These are phyloP conservation scores for Pachyramphus minor DNA, from an alignment of 2,113 vertebrate species.

Conservation along the genomic window DNA sequence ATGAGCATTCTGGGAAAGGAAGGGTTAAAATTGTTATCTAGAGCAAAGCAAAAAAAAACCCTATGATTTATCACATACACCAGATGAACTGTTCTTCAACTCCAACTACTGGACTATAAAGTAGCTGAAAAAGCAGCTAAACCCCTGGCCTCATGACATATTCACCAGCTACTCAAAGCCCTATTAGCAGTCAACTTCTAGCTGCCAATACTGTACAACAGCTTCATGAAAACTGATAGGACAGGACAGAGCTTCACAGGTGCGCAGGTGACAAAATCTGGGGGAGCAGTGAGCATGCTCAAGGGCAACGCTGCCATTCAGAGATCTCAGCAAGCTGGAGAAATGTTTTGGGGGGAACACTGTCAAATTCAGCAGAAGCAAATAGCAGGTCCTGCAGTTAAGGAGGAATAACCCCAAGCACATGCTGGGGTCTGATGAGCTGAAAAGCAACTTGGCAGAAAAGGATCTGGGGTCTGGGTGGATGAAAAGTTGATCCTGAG, in stretches of 20 bases:
- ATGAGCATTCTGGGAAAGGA: neutral
- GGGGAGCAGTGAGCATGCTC: neutral
- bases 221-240: neutral
- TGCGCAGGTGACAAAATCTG: neutral
- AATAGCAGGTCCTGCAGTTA: neutral
- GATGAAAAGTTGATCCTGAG: neutral
- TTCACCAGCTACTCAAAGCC: neutral
- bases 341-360: neutral
- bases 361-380: neutral
- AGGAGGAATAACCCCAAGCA: neutral
- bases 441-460: neutral
- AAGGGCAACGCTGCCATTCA: neutral
- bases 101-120: neutral
- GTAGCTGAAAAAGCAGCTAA: neutral
- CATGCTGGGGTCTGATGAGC: rapidly evolving
- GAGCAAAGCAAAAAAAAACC: neutral
- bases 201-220: neutral
- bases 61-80: neutral
- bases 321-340: neutral
- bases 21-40: neutral
- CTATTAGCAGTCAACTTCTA: neutral
- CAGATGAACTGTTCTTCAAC: neutral
- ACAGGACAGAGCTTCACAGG: neutral
- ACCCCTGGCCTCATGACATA: neutral
- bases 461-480: neutral